Evolutionary conservation across 2,888 invertebrate genomes (phyloP).

Genomic region (Octodonta nipae): DNA sequence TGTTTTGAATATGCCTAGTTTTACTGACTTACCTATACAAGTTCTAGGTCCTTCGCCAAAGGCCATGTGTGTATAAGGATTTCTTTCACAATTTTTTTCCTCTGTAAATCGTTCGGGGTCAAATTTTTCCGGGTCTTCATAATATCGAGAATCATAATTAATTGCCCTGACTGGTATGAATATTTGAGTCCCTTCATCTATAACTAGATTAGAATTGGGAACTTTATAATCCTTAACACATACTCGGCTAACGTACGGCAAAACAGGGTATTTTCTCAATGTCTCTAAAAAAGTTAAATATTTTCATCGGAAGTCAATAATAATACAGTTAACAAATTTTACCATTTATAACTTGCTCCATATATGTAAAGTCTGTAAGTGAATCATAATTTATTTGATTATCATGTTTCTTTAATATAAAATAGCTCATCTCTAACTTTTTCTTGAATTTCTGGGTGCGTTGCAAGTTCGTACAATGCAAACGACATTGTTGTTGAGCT

Average conservation of each 20-base stretch:
- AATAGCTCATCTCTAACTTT: slow-evolving; percentile 33
- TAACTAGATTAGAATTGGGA: slow-evolving; percentile 10
- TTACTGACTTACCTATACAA: slow-evolving; percentile 41
- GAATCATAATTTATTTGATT: slow-evolving; percentile 37
- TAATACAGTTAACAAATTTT: no score
- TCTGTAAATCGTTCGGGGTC: slow-evolving; percentile 46
- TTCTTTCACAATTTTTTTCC: slow-evolving; percentile 33
- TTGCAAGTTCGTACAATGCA: slow-evolving; percentile 31
- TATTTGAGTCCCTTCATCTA: slow-evolving; percentile 11
- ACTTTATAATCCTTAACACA: slow-evolving; percentile 14
- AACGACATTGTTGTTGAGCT: slow-evolving; percentile 14
- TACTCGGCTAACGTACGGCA: slow-evolving; percentile 10
- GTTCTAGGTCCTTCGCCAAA: slow-evolving; percentile 46
- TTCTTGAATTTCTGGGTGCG: slow-evolving; percentile 30
- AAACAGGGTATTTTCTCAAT: slow-evolving; percentile 14
- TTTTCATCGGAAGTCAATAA: no score
- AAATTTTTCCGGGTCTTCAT: slow-evolving; percentile 45
- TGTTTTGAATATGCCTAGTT: no score
- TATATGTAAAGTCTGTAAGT: slow-evolving; percentile 23
- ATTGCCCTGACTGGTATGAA: slow-evolving; percentile 8
- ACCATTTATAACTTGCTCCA: slow-evolving; percentile 6
- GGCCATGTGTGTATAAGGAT: slow-evolving; percentile 18
- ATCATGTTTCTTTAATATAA: slow-evolving; percentile 25
- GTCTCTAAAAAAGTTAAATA: slow-evolving; percentile 12
- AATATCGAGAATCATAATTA: slow-evolving; percentile 16